Evolutionary conservation across 2,888 invertebrate genomes (phyloP), one percentile per base, ranked within the genome.

Genomic region (Philereme transversata): DNA sequence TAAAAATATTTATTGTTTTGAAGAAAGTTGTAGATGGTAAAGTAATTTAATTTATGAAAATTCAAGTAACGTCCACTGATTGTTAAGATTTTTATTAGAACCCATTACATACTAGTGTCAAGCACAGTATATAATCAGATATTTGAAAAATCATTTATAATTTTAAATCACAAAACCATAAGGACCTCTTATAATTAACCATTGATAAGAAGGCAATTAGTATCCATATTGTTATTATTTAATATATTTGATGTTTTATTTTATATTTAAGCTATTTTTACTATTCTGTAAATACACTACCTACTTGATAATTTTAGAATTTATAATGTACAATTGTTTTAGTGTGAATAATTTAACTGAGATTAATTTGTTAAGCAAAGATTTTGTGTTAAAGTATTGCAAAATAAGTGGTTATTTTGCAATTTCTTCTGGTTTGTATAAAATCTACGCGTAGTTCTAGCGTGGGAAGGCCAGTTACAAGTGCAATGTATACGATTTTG

Each of bases 401-500:
- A 78, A 79, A 77, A 81, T 75, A 83, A 80, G 85, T 83, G 84
- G 83, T 76, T 82, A 78, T 80, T 85, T 83, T 82, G 78, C 83
- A 82, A 77, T 83, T 82, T 79, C 82, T 73, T 79, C 73, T 81
- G 81, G 78, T 79, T 73, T 77, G 76, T 67, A 60, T 46, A 61
- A 67, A 57, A 65, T 68, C 74, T 77, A 69, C 72, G 71, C 74
- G 69, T 79, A 76, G 76, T 75, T 76, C 74, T 85, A 85, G 86
- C 83, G 81, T 77, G 79, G 85, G 79, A 84, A 90, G 92, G 92
- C 92, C 92, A 92, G 92, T 92, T 87, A 88, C 87, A 88, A 87
- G 92, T 92, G 93, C 93, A 93, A 92, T 93, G 92, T 92, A 92
- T 92, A 93, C 92, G 92, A 93, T 91, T 91, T 90, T 88, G 87